phyloP scores from a whole-genome alignment of 2,888 invertebrate species.

The Drosophila peninsularis region DNA sequence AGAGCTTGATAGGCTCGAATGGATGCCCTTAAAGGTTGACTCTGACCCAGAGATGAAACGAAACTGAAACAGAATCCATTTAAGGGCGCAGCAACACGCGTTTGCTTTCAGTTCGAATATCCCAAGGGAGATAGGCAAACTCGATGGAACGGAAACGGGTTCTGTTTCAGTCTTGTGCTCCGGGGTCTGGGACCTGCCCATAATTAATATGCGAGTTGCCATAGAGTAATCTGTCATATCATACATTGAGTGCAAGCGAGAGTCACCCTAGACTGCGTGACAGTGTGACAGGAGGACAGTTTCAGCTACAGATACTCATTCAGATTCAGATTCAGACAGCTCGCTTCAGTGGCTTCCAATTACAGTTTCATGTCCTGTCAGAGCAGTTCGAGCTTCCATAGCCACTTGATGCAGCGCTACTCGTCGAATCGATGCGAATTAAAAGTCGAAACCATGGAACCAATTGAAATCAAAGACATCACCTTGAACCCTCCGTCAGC shows the following conservation, averaged over 20 bases:
- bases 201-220: slow-evolving; percentile 72
- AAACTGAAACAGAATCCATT: slow-evolving; percentile 29
- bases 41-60: slow-evolving; percentile 22
- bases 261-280: slow-evolving; percentile 21
- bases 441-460: slow-evolving; percentile 44
- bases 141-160: slow-evolving; percentile 22
- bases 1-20: slow-evolving; percentile 32
- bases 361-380: slow-evolving; percentile 59
- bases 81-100: slow-evolving; percentile 22
- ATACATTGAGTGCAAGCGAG: slow-evolving; percentile 26
- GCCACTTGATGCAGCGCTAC: slow-evolving; percentile 16
- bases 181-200: slow-evolving; percentile 27
- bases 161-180: slow-evolving; percentile 35
- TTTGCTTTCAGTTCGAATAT: slow-evolving; percentile 42
- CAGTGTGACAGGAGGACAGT: slow-evolving; percentile 22
- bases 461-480: slow-evolving; percentile 59
- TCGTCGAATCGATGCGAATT: slow-evolving; percentile 32
- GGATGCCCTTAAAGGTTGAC: slow-evolving; percentile 3
- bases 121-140: slow-evolving; percentile 49
- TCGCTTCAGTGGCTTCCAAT: slow-evolving; percentile 58
- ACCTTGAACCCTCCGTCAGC: slow-evolving; percentile 10
- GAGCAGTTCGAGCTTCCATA: slow-evolving; percentile 10
- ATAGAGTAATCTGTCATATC: slow-evolving; percentile 51
- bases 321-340: slow-evolving; percentile 38
- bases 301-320: slow-evolving; percentile 14